Conservation (phyloP, 2,888 invertebrate species). For the Pilophorus perplexus region DNA sequence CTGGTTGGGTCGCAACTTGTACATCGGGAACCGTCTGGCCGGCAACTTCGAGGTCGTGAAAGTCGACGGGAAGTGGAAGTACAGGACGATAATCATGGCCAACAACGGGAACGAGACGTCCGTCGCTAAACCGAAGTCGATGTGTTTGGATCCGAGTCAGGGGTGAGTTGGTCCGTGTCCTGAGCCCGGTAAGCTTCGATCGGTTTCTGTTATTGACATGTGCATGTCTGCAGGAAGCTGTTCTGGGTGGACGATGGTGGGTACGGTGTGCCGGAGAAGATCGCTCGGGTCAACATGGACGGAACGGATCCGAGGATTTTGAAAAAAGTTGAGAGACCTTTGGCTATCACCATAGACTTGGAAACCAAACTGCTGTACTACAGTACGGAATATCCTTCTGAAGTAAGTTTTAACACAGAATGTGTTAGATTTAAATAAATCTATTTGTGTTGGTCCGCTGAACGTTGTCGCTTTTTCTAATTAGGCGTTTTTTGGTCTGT, state of each 20-base stretch:
- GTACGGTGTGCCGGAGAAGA: slow-evolving; percentile 81
- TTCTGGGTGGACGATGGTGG: slow-evolving; percentile 98
- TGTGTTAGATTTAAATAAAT: background rate
- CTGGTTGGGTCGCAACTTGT: slow-evolving; percentile 94
- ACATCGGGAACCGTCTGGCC: slow-evolving; percentile 83
- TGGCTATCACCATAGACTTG: slow-evolving; percentile 81
- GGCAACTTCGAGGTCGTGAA: slow-evolving; percentile 88
- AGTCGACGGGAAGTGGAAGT: slow-evolving; percentile 79
- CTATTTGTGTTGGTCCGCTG: slow-evolving; percentile 19
- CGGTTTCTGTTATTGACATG: background rate
- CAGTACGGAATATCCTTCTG: slow-evolving; percentile 73
- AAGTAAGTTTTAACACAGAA: slow-evolving; percentile 61
- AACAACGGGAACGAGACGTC: slow-evolving; percentile 84
- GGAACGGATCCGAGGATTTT: slow-evolving; percentile 71
- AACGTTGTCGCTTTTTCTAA: background rate
- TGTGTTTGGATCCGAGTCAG: slow-evolving; percentile 88
- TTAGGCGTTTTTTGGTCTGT: background rate
- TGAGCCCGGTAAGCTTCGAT: background rate
- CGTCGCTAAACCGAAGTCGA: slow-evolving; percentile 80
- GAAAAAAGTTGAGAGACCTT: slow-evolving; percentile 69
- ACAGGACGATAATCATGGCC: slow-evolving; percentile 79
- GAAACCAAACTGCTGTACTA: slow-evolving; percentile 83
- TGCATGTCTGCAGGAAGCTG: slow-evolving; percentile 60
- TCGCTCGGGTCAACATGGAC: slow-evolving; percentile 90
- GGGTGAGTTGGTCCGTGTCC: slow-evolving; percentile 60